Evolutionary conservation across 2,797 vertebrate species (phyloP).

Genomic region (Parambassis ranga): DNA sequence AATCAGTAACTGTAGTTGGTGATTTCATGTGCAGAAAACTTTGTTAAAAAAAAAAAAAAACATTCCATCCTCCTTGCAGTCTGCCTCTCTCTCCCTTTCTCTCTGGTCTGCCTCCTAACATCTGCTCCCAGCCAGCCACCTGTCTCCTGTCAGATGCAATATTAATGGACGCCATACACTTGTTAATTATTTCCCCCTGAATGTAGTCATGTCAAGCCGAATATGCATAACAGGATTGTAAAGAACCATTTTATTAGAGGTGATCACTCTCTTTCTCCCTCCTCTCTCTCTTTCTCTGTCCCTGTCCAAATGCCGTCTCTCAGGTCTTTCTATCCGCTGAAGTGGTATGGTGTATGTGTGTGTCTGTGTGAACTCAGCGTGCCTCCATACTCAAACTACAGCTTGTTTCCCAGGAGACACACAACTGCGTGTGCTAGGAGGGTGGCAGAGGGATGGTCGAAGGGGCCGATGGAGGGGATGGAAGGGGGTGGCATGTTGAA

Average conservation of each 20-base stretch:
- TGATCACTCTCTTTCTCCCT: conserved; percentile 61
- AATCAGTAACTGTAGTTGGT: not conserved
- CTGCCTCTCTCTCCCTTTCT: conserved; percentile 10
- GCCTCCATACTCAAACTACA: conserved; percentile 64
- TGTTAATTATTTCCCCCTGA: conserved; percentile 74
- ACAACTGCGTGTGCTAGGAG: conserved; percentile 76
- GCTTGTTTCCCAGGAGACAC: conserved; percentile 75
- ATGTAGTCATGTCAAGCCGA: conserved; percentile 64
- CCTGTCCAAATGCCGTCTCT: conserved; percentile 54
- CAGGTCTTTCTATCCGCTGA: conserved; percentile 62
- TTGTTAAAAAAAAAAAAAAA: too few species aligned
- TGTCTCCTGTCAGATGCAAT: conserved; percentile 74
- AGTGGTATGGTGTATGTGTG: conserved; percentile 46
- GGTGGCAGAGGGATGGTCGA: conserved; percentile 72
- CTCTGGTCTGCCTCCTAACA: conserved; percentile 56
- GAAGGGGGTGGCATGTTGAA: conserved; percentile 67
- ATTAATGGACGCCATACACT: conserved; percentile 71
- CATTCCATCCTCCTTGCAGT: not conserved
- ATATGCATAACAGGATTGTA: conserved; percentile 68
- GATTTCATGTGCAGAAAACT: conserved; percentile 12
- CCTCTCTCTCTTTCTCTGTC: conserved; percentile 16
- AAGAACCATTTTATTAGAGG: conserved; percentile 69
- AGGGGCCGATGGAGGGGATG: conserved; percentile 41
- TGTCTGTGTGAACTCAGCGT: conserved; percentile 52
- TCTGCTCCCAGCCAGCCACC: conserved; percentile 74